Conservation (phyloP, 1,140 invertebrate genomes). For the Lethrus apterus region DNA sequence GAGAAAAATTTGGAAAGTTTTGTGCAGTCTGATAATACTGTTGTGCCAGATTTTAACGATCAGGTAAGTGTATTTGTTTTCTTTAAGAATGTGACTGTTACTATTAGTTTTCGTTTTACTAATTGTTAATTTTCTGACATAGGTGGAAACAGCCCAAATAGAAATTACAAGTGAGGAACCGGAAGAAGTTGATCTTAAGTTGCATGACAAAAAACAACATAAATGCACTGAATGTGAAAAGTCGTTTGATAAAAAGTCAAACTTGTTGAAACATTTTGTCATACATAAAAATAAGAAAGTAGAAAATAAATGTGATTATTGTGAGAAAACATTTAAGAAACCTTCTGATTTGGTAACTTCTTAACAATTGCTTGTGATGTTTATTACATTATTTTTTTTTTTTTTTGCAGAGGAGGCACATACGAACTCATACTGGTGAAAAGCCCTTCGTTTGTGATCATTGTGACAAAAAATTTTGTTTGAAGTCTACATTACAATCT, state of each 20-base stretch:
- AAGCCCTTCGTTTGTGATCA: conserved; percentile 57
- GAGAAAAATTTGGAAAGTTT: conserved; percentile 1
- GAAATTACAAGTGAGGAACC: conserved; percentile 8
- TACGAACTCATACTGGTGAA: conserved; percentile 59
- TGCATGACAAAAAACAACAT: not conserved
- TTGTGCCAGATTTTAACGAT: conserved; percentile 6
- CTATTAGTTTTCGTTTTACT: not conserved
- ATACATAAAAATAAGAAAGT: conserved; percentile 6
- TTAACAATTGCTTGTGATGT: not conserved
- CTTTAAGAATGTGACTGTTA: no score
- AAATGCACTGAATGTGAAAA: not conserved
- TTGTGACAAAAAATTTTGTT: conserved; percentile 59
- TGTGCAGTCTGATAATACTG: conserved; percentile 1
- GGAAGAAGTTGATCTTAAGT: not conserved
- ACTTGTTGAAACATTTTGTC: no score
- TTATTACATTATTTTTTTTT: conserved; percentile 20
- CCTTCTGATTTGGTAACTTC: conserved; percentile 34
- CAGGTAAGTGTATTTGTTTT: not conserved
- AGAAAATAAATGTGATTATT: conserved; percentile 20
- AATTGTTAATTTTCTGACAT: not conserved
- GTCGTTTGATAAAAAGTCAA: not conserved
- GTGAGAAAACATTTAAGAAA: conserved; percentile 32
- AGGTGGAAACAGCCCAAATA: conserved; percentile 3
- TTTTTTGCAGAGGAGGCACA: conserved; percentile 32
- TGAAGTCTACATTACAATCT: conserved; percentile 58